Evolutionary conservation across 2,888 invertebrate genomes (phyloP), one percentile per base, ranked within the genome.

Genomic region (Euplagia quadripunctaria): DNA sequence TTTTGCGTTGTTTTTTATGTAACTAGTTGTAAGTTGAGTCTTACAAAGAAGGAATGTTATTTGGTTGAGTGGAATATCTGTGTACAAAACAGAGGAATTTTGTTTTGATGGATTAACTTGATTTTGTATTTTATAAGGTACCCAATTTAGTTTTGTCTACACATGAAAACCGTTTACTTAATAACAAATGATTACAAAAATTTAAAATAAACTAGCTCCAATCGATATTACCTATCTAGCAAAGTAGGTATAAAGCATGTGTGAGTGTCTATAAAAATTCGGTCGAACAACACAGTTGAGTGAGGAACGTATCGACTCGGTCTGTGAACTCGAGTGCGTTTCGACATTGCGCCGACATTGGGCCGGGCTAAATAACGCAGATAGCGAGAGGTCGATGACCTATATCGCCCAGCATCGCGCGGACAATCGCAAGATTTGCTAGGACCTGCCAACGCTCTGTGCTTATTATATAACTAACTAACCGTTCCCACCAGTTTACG

Each of bases 341-440:
- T 92, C 94, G 95, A 95, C 95, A 94, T 96, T 95, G 95, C 89
- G 91, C 89, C 94, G 95, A 92, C 95, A 94, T 95, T 95, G 93
- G 90, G 93, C 88, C 92, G 92, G 90, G 93, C 94, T 91, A 93
- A 95, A 94, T 94, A 94, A 94, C 93, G 93, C 92, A 94, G 95
- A 95, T 95, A 96, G 94, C 94, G 88, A 86, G 90, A 88, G 94
- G 93, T 94, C 91, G 91, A 92, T 92, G 95, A 93, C 95, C 95
- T 94, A 91, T 94, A 92, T 89, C 92, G 91, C 93, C 93, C 94
- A 94, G 94, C 94, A 94, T 94, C 92, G 93, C 91, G 91, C 94
- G 93, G 94, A 90, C 94, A 90, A 92, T 86, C 90, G 89, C 88
- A 85, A 89, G 86, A 88, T 87, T 86, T 85, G 82, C 85, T 86